phyloP scores from a whole-genome alignment of 2,113 vertebrate species.

The Oreochromis spilurus region DNA sequence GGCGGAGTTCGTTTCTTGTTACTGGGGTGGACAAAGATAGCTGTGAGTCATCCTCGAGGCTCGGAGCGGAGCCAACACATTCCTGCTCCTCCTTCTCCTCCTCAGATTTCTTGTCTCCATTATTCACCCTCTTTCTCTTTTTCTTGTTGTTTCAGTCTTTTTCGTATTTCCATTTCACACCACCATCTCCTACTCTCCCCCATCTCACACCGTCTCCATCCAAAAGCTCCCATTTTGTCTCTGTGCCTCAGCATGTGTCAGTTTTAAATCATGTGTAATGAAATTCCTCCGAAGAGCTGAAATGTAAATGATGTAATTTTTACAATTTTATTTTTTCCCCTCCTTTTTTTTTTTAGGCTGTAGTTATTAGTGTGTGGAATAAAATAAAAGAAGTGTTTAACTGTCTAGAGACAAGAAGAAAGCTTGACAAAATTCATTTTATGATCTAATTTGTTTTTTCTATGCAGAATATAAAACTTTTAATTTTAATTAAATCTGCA shows the following conservation, averaged over 20 bases:
- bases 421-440: background rate
- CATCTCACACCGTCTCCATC: constrained; percentile 3
- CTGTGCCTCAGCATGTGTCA: background rate
- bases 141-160: background rate
- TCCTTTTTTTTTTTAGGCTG: background rate
- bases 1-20: constrained; percentile 55
- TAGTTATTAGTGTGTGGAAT: background rate
- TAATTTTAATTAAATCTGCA: background rate
- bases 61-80: constrained; percentile 57
- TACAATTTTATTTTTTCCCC: accelerated
- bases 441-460: background rate
- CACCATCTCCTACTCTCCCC: background rate
- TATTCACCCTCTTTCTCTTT: constrained; percentile 4
- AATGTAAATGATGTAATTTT: accelerated
- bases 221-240: constrained; percentile 45
- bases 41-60: constrained; percentile 67
- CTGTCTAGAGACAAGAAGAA: background rate
- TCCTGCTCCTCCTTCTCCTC: constrained; percentile 46
- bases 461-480: background rate
- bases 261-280: background rate
- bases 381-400: background rate
- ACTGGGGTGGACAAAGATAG: constrained; percentile 65
- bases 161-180: constrained; percentile 12
- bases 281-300: background rate
- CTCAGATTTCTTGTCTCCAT: constrained; percentile 41